Percentiles rank a stretch among this genome's conserved stretches.
Conservation (phyloP, 2,113 vertebrate species). For the Spizaetus ornatus region DNA sequence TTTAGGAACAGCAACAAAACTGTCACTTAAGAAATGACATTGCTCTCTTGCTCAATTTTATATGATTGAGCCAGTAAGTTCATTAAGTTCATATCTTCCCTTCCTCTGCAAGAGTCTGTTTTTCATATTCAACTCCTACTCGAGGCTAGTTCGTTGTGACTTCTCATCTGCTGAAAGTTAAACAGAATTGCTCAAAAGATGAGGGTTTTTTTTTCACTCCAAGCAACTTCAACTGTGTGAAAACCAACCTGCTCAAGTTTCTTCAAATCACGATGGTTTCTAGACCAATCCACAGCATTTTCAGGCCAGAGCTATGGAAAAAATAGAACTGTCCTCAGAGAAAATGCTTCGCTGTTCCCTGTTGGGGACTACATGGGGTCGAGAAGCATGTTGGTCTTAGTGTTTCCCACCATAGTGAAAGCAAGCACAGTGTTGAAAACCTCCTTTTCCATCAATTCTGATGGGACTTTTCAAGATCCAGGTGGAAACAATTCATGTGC, state of each 20-base stretch:
- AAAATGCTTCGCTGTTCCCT: neutral
- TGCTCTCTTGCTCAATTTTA: neutral
- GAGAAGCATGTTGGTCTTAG: neutral
- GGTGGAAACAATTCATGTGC: neutral
- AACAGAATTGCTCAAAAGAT: neutral
- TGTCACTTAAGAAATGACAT: neutral
- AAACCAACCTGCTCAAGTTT: neutral
- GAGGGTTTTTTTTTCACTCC: neutral
- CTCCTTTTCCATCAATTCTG: neutral
- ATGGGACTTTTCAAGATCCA: neutral
- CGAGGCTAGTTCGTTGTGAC: neutral
- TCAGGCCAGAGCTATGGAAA: neutral
- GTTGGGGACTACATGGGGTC: too few relatives aligned
- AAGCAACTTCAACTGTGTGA: neutral
- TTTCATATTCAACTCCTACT: slow-evolving; percentile 11
- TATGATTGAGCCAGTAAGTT: neutral
- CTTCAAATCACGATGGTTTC: neutral
- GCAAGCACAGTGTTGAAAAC: neutral
- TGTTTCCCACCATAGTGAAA: neutral
- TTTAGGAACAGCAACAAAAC: neutral
- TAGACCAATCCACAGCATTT: neutral
- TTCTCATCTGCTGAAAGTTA: neutral
- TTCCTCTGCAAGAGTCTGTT: neutral
- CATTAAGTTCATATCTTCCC: neutral
- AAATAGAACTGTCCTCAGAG: neutral